Evolutionary conservation across 2,113 vertebrate genomes (phyloP).

Genomic region (Hystrix cristata): DNA sequence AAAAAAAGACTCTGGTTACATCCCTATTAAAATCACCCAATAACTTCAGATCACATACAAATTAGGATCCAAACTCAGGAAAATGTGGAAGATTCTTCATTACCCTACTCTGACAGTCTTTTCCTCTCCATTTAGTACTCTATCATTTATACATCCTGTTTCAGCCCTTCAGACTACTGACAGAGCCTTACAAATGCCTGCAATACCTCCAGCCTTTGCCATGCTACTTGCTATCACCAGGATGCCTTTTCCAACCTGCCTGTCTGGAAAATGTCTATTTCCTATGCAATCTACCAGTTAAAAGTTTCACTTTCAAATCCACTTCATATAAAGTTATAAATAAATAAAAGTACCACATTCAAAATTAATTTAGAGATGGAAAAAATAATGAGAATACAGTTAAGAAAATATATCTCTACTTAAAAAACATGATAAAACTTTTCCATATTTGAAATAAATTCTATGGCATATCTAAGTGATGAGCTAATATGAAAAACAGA

Average conservation of each 20-base stretch:
- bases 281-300: neutral
- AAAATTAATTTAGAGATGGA: conserved; percentile 1
- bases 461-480: neutral
- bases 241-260: neutral
- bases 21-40: neutral
- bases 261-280: neutral
- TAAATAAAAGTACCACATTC: neutral
- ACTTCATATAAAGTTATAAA: neutral
- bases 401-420: neutral
- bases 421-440: neutral
- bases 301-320: neutral
- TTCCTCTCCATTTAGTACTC: neutral
- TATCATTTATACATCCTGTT: neutral
- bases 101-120: neutral
- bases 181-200: neutral
- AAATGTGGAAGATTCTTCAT: neutral
- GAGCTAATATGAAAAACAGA: neutral
- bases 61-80: neutral
- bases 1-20: neutral
- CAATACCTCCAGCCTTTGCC: neutral
- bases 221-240: no score
- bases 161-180: neutral
- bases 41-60: neutral
- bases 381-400: neutral
- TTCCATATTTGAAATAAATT: neutral